Evolutionary conservation across 2,113 vertebrate genomes (phyloP).

Genomic region (Athene cunicularia): DNA sequence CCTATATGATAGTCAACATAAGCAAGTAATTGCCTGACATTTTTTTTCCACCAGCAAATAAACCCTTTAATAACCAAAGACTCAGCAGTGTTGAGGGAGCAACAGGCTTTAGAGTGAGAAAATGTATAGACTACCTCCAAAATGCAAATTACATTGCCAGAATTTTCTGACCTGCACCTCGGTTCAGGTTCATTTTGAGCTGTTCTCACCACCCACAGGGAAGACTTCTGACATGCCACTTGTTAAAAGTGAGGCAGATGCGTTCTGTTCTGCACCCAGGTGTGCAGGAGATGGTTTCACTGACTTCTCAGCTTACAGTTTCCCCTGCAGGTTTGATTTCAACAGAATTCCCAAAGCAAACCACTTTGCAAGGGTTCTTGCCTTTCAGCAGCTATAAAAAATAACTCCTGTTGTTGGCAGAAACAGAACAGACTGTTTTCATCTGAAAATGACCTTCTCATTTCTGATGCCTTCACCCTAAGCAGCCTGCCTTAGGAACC

Average conservation of each 20-base stretch:
- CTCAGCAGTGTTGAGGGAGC: not conserved
- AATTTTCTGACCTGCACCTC: not conserved
- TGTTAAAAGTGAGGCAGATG: not conserved
- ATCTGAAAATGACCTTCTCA: not conserved
- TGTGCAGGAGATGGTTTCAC: not conserved
- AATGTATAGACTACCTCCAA: not conserved
- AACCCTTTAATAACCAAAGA: not conserved
- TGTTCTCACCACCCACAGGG: not conserved
- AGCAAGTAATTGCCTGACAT: not conserved
- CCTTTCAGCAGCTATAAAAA: not conserved
- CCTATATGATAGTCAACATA: not conserved
- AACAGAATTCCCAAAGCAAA: not conserved
- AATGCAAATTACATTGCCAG: not conserved
- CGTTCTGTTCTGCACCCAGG: not conserved
- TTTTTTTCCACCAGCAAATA: not conserved
- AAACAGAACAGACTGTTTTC: not conserved
- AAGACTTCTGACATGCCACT: not conserved
- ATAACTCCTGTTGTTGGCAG: not conserved
- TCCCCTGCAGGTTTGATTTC: not conserved
- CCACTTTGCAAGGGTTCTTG: not conserved
- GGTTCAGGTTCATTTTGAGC: not conserved
- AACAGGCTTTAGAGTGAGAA: not conserved
- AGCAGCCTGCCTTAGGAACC: not conserved
- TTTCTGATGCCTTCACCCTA: not conserved
- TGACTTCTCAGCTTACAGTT: not conserved